Evolutionary conservation across 2,888 invertebrate species (phyloP), one percentile per base, ranked within the genome.

Genomic region (Colletes collaris): DNA sequence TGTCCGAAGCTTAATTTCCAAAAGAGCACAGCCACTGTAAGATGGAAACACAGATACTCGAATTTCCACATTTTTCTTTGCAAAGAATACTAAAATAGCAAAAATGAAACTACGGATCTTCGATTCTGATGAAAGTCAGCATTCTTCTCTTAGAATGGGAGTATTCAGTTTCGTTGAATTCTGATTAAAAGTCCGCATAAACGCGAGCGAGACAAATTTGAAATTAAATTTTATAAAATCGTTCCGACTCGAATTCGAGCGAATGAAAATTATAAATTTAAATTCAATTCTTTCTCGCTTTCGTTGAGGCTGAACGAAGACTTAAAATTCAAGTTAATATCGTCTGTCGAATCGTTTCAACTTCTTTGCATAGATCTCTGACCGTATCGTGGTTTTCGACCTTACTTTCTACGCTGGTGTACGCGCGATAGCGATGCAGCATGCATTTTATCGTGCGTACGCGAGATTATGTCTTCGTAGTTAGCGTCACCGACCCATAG

Each of bases 401-500:
- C 49, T 65, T 16, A 40, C 19, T 16, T 69, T 50, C 66, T 16
- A 53, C 52, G 8, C 35, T 49, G 13, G n/a, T 11, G 49, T 70
- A 58, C 70, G 19, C 60, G 13, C 62, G 37, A 58, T 77, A 76
- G 63, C 44, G 58, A 72, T 64, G 78, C 63, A 11, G 46, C 35
- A 53, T 63, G 67, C 69, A 71, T 79, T 68, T 66, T 76, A 80
- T 80, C 58, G 67, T 71, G 63, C 80, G 77, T 81, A 68, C 75
- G 74, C 78, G 85, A 72, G 63, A 59, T 49, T 67, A 72, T 67
- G 60, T 59, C 64, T 46, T 50, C 72, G 85, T 84, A 84, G 84
- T 82, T 85, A 69, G 76, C 64, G 73, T 76, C 82, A 81, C 70
- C 49, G 85, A 82, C 66, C 76, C 62, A 74, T 83, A 85, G 83